Base-by-base conservation (phyloP, 2,888 invertebrate genomes). In the Chymomyza amoena region DNA sequence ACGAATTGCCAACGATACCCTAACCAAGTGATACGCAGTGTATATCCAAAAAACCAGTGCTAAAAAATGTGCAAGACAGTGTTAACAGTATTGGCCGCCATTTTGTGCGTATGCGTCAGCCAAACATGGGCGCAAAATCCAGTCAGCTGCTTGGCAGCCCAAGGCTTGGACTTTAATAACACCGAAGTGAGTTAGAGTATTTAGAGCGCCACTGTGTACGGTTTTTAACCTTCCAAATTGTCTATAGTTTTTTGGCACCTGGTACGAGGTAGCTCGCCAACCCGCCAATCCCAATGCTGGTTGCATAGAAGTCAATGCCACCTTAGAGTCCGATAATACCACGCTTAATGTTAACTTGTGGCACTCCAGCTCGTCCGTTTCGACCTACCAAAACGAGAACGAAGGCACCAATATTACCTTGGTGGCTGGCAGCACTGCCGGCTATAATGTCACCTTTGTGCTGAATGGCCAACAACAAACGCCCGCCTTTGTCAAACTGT, bases 221-320 rank as follows among this genome's bases (percentile, higher is more conserved):
- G 32, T 18, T 16, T 60, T 13, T 36, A 25, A 32, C 51, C 61
- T n/a, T 18, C 15, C 5, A 28, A 20, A 52, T 18, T 59, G 13
- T 39, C 45, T 32, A 50, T 64, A 87, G 87, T 52, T 79, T 6
- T 6, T 51, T 13, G 85, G 74, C 7, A 59, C 0, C 0, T 87
- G 87, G 87, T 15, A 52, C 32, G 85, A 87, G 61, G 15, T 87
- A 45, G 79, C 79, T 0, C 84, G 84, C 25, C 77, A 79, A 65
- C 88, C 89, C 0, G 68, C 67, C 5, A 73, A 69, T 2, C 45
- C 45, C 9, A 68, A 60, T 28, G 15, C 59, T 2, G 71, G 72
- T 25, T 85, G 84, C 72, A 25, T 76, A 61, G 50, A 57, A 6
- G 57, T 73, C 61, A 2, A 1, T 4, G 54, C 18, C 1, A 10